These are phyloP conservation scores for Monoplex corrugatus DNA, from an alignment of 2,888 invertebrate genomes.

Conservation along the genomic window DNA sequence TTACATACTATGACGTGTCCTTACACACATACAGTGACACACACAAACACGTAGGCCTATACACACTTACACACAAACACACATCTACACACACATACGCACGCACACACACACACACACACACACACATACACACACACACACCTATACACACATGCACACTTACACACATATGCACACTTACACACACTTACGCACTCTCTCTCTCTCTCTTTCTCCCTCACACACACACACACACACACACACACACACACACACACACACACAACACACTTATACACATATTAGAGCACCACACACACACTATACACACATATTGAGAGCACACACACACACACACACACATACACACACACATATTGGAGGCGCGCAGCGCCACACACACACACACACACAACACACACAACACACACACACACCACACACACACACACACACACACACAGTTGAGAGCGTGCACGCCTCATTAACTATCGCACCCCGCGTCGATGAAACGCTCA, in stretches of 20 bases:
- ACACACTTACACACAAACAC: background rate
- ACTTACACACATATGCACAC: background rate
- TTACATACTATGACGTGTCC: background rate
- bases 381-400: background rate
- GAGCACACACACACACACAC: background rate
- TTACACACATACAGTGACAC: background rate
- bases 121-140: slow-evolving; percentile 2
- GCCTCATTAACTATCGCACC: background rate
- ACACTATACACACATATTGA: too few relatives aligned
- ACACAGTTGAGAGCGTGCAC: background rate
- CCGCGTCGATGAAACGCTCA: too few relatives aligned
- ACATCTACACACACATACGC: background rate
- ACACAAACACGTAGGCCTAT: background rate
- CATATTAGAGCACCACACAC: background rate
- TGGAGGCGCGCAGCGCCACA: background rate
- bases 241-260: too few relatives aligned
- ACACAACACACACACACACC: background rate
- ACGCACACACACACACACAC: slow-evolving; percentile 17
- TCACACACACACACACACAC: background rate
- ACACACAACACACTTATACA: too few relatives aligned
- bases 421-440: background rate
- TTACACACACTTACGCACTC: background rate
- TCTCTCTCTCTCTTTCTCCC: background rate
- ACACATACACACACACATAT: too few relatives aligned
- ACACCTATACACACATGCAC: background rate